Conservation (phyloP, 2,888 invertebrate species). For the Sussaba pulchella region DNA sequence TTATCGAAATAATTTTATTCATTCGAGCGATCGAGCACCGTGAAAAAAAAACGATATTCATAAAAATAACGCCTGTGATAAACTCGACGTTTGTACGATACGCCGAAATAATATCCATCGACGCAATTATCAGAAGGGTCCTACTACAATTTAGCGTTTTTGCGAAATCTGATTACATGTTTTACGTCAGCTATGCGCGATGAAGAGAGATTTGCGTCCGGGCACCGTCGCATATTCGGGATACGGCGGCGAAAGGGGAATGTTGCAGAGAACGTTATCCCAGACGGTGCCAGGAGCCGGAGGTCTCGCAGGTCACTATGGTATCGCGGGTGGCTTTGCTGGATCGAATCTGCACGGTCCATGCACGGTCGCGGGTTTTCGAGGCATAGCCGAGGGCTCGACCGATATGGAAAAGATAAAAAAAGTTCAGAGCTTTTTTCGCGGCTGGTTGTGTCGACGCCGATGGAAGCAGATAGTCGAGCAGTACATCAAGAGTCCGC, state of each 20-base stretch:
- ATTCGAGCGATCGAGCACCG: neutral
- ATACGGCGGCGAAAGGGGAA: constrained; percentile 69
- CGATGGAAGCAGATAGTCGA: constrained; percentile 98
- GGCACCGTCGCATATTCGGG: constrained; percentile 75
- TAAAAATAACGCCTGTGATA: neutral
- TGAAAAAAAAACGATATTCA: neutral
- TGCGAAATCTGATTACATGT: constrained; percentile 57
- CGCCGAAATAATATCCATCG: neutral
- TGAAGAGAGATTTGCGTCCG: constrained; percentile 92
- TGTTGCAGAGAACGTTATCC: constrained; percentile 74
- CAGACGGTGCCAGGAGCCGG: constrained; percentile 70
- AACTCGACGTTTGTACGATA: neutral
- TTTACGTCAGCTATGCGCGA: constrained; percentile 89
- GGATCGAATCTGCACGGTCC: constrained; percentile 63
- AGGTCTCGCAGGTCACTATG: constrained; percentile 56
- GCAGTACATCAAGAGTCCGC: constrained; percentile 96
- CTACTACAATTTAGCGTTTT: constrained; percentile 57
- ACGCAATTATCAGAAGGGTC: neutral
- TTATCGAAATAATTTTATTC: neutral
- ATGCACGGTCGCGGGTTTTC: constrained; percentile 77
- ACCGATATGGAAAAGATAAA: constrained; percentile 95
- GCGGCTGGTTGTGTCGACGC: constrained; percentile 96
- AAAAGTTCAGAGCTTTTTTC: constrained; percentile 95
- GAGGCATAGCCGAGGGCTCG: constrained; percentile 86
- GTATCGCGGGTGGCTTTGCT: constrained; percentile 59